A percentile compares a stretch with the other conserved stretches of the same genome.
Conservation (phyloP, 2,113 vertebrate genomes). For the Pomatostomus ruficeps region DNA sequence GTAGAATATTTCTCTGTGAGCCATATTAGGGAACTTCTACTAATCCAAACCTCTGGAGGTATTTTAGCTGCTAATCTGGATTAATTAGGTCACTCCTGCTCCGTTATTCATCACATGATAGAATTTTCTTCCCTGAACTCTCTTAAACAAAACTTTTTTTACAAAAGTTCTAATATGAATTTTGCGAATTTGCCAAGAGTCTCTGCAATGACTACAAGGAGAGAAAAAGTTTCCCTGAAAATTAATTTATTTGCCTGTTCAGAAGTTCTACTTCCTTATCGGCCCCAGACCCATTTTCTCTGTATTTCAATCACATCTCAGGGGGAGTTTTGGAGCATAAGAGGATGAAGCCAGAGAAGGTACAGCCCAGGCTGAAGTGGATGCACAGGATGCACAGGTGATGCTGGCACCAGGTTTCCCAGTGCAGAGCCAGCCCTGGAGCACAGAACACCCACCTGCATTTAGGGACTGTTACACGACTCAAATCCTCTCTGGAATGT, state of each 20-base stretch:
- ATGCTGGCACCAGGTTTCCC: background rate
- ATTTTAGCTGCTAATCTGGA: background rate
- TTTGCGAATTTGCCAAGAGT: background rate
- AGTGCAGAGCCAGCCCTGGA: background rate
- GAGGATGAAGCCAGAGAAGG: background rate
- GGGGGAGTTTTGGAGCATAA: accelerated
- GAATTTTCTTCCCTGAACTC: background rate
- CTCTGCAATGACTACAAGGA: background rate
- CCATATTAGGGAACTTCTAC: background rate
- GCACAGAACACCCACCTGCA: background rate
- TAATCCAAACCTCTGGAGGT: conserved; percentile 16
- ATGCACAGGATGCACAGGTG: background rate
- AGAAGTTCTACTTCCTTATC: background rate
- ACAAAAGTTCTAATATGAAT: background rate
- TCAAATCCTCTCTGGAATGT: background rate
- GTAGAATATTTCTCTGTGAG: background rate
- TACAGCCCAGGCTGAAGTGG: background rate
- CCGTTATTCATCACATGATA: background rate
- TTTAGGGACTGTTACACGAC: background rate
- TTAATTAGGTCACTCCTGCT: background rate
- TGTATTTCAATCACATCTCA: accelerated
- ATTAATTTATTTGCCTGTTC: background rate
- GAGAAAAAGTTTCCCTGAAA: background rate
- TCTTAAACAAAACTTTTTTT: background rate
- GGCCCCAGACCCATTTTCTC: background rate